Conservation (phyloP, 1,140 invertebrate species). For the Dendrolimus kikuchii region DNA sequence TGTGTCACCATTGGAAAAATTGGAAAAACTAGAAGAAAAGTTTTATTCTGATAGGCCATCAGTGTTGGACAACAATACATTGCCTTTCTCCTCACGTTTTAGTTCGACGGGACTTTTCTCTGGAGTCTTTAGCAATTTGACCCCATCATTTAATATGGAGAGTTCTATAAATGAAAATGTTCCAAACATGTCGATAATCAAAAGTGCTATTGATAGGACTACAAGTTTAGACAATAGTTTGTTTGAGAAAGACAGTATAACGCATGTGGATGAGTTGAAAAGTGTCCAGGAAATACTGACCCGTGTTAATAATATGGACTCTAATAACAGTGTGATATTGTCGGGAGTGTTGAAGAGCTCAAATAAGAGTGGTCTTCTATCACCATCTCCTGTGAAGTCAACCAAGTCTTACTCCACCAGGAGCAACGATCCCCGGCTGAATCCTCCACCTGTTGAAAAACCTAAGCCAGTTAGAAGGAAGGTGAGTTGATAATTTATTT, state of each 20-base stretch:
- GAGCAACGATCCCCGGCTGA: slow-evolving; percentile 54
- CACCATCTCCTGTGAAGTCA: slow-evolving; percentile 22
- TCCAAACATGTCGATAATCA: slow-evolving; percentile 67
- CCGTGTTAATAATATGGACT: slow-evolving; percentile 69
- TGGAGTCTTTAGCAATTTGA: slow-evolving; percentile 60
- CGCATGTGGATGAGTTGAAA: slow-evolving; percentile 57
- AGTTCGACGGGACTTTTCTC: slow-evolving; percentile 60
- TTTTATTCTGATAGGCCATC: slow-evolving; percentile 26
- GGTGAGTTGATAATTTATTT: slow-evolving; percentile 28
- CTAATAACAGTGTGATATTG: slow-evolving; percentile 64
- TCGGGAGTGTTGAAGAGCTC: slow-evolving; percentile 58
- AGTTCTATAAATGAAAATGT: slow-evolving; percentile 50
- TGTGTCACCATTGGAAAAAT: slow-evolving; percentile 18
- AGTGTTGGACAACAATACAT: slow-evolving; percentile 30
- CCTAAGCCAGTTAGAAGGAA: slow-evolving; percentile 67
- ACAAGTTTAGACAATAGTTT: slow-evolving; percentile 64
- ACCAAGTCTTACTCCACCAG: slow-evolving; percentile 34
- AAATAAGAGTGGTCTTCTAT: slow-evolving; percentile 23
- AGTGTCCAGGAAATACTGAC: slow-evolving; percentile 67
- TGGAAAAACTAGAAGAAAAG: slow-evolving; percentile 26
- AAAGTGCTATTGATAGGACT: slow-evolving; percentile 69
- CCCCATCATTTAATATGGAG: slow-evolving; percentile 42
- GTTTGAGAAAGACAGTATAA: slow-evolving; percentile 54
- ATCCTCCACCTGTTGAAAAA: slow-evolving; percentile 61
- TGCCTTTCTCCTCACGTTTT: slow-evolving; percentile 53